These are phyloP conservation scores for Synanthedon vespiformis DNA, from an alignment of 2,888 invertebrate species.

Conservation along the genomic window DNA sequence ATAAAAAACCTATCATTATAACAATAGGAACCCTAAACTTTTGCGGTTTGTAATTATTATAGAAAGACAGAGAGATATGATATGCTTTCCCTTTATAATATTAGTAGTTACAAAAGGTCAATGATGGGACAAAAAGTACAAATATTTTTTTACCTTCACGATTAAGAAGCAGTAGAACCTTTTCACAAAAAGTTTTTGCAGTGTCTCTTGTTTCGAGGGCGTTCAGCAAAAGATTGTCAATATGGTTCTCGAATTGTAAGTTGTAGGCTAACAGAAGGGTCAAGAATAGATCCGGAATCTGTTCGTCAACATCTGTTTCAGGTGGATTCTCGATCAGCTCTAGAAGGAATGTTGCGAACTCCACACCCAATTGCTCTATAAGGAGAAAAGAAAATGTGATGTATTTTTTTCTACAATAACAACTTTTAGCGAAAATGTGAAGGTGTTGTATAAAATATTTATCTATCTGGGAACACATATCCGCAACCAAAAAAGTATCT, in stretches of 20 bases:
- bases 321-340: constrained; percentile 85
- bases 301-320: constrained; percentile 84
- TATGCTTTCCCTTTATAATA: no score
- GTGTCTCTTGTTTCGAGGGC: constrained; percentile 76
- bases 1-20: no score
- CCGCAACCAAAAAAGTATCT: no score
- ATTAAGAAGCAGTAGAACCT: constrained; percentile 86
- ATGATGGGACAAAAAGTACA: background rate
- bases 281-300: constrained; percentile 86
- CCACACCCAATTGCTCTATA: constrained; percentile 85
- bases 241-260: constrained; percentile 80
- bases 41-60: no score
- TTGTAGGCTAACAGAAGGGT: constrained; percentile 89
- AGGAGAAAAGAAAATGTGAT: constrained; percentile 8
- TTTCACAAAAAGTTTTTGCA: constrained; percentile 92
- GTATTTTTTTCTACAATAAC: no score
- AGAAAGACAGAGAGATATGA: no score
- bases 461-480: no score
- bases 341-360: constrained; percentile 84
- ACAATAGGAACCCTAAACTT: no score
- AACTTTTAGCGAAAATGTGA: no score
- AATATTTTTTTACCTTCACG: constrained; percentile 79
- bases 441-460: no score
- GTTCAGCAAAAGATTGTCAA: constrained; percentile 78
- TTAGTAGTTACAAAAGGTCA: background rate